Conservation (phyloP, 2,797 vertebrate genomes). For the Trachurus trachurus region DNA sequence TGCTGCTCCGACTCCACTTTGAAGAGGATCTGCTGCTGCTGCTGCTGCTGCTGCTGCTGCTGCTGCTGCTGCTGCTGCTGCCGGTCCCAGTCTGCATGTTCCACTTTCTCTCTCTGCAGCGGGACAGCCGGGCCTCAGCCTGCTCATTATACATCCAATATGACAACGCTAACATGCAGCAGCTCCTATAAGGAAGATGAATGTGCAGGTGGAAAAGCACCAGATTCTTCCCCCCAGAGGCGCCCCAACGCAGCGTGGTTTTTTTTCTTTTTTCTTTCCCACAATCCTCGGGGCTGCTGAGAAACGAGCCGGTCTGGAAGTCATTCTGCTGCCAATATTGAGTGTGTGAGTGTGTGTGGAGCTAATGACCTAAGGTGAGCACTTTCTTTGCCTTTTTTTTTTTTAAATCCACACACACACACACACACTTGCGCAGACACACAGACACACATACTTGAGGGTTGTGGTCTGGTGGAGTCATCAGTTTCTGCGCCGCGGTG, state of each 20-base stretch:
- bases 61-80: not conserved
- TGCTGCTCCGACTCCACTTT: too few species aligned
- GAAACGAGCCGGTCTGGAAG: slow-evolving; percentile 66
- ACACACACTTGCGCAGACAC: slow-evolving; percentile 13
- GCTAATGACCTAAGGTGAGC: slow-evolving; percentile 58
- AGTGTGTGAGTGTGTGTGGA: slow-evolving; percentile 23
- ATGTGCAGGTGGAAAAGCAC: slow-evolving; percentile 44
- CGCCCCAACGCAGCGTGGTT: not conserved
- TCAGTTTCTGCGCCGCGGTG: slow-evolving; percentile 61
- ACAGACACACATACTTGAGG: slow-evolving; percentile 18
- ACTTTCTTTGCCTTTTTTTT: slow-evolving; percentile 38
- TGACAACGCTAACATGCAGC: slow-evolving; percentile 9
- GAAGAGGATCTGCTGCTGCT: too few species aligned
- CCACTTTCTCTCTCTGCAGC: slow-evolving; percentile 39
- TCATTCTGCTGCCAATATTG: slow-evolving; percentile 49
- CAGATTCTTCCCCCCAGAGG: slow-evolving; percentile 21
- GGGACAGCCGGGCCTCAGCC: slow-evolving; percentile 18
- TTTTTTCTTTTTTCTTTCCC: slow-evolving; percentile 23
- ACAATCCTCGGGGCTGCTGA: slow-evolving; percentile 35
- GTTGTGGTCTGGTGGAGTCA: slow-evolving; percentile 68
- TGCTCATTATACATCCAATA: slow-evolving; percentile 31
- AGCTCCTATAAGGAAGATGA: slow-evolving; percentile 34
- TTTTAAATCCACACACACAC: not conserved
- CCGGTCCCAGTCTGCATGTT: slow-evolving; percentile 28
- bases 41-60: not conserved